Base-by-base conservation (phyloP, 1,140 invertebrate genomes). In the Hyles vespertilio region DNA sequence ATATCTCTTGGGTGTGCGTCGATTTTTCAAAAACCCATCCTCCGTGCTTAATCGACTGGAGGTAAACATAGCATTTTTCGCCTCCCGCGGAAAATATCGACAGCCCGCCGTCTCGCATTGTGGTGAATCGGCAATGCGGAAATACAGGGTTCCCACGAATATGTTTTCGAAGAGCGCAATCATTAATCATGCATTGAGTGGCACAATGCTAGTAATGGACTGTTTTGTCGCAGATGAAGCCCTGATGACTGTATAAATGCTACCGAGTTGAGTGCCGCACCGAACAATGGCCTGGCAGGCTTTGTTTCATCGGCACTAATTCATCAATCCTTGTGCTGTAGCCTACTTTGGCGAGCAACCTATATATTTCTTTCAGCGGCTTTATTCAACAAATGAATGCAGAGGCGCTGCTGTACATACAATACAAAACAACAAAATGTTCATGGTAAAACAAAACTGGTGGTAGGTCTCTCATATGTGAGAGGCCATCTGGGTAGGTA, bases 151-250 rank as follows among this genome's bases (percentile, higher is more conserved):
- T 87, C 77, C 74, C 79, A 85, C 78, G 78, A 79, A 83, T 83
- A 87, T 84, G 83, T 83, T 87, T 84, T 79, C 57, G 69, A 70
- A 72, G 74, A 73, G 68, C 63, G 67, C 61, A 61, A 62, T 60
- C 78, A 86, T 88, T 86, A 80, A 86, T 88, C 83, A 85, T 86
- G 70, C 70, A 82, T 85, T 79, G 83, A 86, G 75, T 78, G 56
- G 61, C 58, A 83, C 74, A 84, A 80, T 81, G 67, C 32, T 9
- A 47, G 44, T 56, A 56, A 56, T 56, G 54, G 54, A 56, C 44
- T 53, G 60, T 62, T 71, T 70, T 72, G 70, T 72, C 70, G 64
- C 64, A 58, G 58, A 65, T 51, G 63, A 56, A 48, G 32, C 44
- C 3, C 54, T 56, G 45, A 56, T 33, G 54, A 44, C 10, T 64